phyloP scores from a whole-genome alignment of 2,888 invertebrate genomes.

The Troglohyphantes excavatus region DNA sequence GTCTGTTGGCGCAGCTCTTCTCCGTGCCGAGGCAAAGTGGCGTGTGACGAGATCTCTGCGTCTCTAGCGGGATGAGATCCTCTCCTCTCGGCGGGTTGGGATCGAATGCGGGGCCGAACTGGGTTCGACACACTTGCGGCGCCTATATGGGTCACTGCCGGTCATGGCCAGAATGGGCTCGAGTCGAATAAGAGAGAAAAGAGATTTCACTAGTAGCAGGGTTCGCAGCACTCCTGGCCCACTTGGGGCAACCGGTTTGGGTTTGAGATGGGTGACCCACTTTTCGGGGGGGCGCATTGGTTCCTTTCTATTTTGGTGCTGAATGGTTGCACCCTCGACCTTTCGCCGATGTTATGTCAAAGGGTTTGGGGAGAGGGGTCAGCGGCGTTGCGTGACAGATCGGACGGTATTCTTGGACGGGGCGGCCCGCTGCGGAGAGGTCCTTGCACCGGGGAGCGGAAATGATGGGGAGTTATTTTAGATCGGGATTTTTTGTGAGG shows the following conservation, averaged over 20 bases:
- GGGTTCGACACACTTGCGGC: constrained; percentile 75
- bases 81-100: constrained; percentile 18
- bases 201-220: constrained; percentile 63
- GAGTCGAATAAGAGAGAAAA: constrained; percentile 42
- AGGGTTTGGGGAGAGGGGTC: constrained; percentile 27
- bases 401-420: not conserved
- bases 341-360: constrained; percentile 64
- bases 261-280: constrained; percentile 64
- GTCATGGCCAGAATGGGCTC: constrained; percentile 72
- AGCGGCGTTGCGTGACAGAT: constrained; percentile 20
- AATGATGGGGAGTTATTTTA: not conserved
- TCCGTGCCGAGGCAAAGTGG: not conserved
- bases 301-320: constrained; percentile 64
- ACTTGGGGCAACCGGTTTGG: constrained; percentile 67
- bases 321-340: constrained; percentile 47
- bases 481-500: too few relatives aligned
- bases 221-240: constrained; percentile 67
- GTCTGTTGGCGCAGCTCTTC: not conserved
- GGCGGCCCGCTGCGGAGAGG: not conserved
- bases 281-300: constrained; percentile 46
- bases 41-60: not conserved
- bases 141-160: constrained; percentile 71
- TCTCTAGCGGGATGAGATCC: not conserved
- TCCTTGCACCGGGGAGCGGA: constrained; percentile 4
- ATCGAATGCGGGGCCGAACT: constrained; percentile 59